These are phyloP conservation scores for Danio choprae DNA, from an alignment of 2,797 vertebrate species.

Conservation along the genomic window DNA sequence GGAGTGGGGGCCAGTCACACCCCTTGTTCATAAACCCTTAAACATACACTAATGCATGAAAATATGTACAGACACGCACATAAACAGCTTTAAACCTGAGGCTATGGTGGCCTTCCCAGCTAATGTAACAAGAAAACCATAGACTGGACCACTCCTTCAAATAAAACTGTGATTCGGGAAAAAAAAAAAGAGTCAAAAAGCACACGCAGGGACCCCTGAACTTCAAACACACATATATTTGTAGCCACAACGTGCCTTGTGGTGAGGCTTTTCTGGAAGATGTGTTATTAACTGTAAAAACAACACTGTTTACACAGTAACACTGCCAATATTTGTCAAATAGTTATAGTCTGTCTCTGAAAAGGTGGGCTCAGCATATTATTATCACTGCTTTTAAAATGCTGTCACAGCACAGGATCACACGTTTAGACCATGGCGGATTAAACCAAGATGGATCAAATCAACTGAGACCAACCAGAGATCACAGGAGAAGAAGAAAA, in stretches of 20 bases:
- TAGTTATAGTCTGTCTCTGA: conserved; percentile 41
- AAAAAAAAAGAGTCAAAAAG: conserved; percentile 16
- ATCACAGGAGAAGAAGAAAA: conserved; percentile 15
- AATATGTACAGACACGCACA: conserved; percentile 23
- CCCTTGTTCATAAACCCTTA: conserved; percentile 27
- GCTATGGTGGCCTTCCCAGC: not conserved
- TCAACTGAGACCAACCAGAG: conserved; percentile 27
- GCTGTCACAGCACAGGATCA: conserved; percentile 39
- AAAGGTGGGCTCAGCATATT: conserved; percentile 27
- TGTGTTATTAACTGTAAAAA: conserved; percentile 69
- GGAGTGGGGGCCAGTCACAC: conserved; percentile 9
- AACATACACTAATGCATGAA: conserved; percentile 28
- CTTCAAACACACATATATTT: conserved; percentile 35
- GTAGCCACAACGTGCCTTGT: conserved; percentile 26
- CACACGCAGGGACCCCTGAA: not conserved
- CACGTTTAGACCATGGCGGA: conserved; percentile 22
- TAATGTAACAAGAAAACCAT: conserved; percentile 42
- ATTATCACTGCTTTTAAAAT: conserved; percentile 51
- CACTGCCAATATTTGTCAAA: conserved; percentile 39
- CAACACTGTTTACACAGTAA: conserved; percentile 68
- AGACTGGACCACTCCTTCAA: conserved; percentile 27
- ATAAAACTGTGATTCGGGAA: conserved; percentile 37
- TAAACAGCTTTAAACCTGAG: conserved; percentile 1
- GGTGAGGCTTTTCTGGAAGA: conserved; percentile 49
- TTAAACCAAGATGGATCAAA: conserved; percentile 40